Conservation (phyloP, 2,797 vertebrate genomes). For the Protonibea diacanthus region DNA sequence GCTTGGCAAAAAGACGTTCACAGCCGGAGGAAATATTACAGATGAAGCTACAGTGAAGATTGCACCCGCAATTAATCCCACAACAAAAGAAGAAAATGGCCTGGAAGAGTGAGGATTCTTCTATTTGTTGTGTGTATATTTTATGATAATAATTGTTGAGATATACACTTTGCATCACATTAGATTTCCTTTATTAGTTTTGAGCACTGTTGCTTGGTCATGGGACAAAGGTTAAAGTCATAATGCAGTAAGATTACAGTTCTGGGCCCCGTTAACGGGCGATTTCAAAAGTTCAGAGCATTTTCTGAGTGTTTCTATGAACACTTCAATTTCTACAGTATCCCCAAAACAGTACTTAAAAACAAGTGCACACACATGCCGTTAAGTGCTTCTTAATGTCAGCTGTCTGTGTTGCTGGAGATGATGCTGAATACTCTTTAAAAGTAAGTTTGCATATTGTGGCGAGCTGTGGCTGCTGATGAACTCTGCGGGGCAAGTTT, state of each 20-base stretch:
- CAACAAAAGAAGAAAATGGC: constrained; percentile 17
- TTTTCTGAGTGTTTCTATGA: neutral
- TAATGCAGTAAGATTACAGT: neutral
- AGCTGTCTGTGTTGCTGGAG: neutral
- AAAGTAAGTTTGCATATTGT: neutral
- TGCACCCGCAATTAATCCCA: constrained; percentile 1
- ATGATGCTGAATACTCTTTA: neutral
- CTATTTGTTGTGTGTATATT: neutral
- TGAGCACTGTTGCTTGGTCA: neutral
- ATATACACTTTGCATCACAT: neutral
- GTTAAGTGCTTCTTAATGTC: neutral
- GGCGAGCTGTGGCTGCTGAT: neutral
- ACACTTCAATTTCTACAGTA: neutral
- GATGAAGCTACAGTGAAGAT: constrained; percentile 30
- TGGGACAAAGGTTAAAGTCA: neutral
- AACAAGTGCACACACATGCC: neutral
- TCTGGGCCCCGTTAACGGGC: neutral
- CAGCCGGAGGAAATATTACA: constrained; percentile 43
- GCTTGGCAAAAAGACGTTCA: constrained; percentile 19
- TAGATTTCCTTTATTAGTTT: neutral
- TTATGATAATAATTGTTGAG: neutral
- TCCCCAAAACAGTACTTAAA: neutral
- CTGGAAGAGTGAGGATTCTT: neutral
- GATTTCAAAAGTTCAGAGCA: neutral
- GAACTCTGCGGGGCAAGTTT: neutral